phyloP scores from a whole-genome alignment of 1,140 invertebrate genomes.

The Mycetomoellerius zeteki region DNA sequence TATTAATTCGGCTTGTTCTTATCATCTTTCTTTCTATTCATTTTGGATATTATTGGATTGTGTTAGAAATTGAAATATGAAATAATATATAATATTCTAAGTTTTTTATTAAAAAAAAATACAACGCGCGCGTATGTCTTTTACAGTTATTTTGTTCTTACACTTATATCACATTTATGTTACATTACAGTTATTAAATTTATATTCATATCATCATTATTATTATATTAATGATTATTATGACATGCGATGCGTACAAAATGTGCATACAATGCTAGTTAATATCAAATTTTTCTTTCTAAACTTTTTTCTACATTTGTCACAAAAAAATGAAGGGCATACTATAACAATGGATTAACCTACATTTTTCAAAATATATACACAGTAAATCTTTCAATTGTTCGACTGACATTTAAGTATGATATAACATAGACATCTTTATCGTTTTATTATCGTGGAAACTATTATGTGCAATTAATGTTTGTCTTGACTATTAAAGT shows the following conservation, averaged over 20 bases:
- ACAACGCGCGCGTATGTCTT: not conserved
- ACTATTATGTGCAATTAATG: not conserved
- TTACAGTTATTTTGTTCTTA: not conserved
- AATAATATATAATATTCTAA: not conserved
- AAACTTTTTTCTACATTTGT: not conserved
- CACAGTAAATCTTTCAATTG: too few relatives aligned
- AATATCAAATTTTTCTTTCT: not conserved
- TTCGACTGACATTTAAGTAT: not conserved
- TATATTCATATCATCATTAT: not conserved
- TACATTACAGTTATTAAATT: not conserved
- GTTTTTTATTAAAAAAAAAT: not conserved
- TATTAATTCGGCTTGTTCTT: not conserved
- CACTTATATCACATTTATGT: not conserved
- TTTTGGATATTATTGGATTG: not conserved
- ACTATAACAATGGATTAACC: too few relatives aligned
- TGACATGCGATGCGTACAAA: not conserved
- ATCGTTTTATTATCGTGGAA: not conserved
- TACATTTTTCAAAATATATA: too few relatives aligned
- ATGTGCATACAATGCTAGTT: too few relatives aligned
- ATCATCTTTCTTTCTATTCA: not conserved
- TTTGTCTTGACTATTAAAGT: not conserved
- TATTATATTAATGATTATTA: not conserved
- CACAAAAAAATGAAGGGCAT: not conserved
- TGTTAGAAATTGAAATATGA: not conserved
- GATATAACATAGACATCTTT: not conserved